These are phyloP conservation scores for Sapajus apella DNA, from an alignment of 2,113 vertebrate genomes.

Conservation along the genomic window DNA sequence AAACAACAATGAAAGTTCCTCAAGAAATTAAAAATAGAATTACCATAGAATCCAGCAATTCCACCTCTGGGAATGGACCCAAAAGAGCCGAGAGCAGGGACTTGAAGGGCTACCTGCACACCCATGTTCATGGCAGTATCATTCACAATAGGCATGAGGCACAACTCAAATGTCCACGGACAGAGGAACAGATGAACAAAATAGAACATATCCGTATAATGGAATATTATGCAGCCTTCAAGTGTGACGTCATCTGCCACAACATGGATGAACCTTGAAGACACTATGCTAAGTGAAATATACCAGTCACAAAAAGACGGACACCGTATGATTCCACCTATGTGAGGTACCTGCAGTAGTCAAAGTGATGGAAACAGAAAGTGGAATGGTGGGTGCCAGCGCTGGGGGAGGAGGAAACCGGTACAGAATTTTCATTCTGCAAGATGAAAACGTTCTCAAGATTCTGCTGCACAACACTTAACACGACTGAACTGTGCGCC, in stretches of 20 bases:
- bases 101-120: not conserved
- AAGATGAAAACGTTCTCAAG: not conserved
- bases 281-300: not conserved
- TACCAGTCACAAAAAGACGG: not conserved
- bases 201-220: fast-evolving
- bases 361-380: not conserved
- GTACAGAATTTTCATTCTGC: not conserved
- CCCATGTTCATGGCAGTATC: fast-evolving
- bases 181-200: fast-evolving
- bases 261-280: fast-evolving
- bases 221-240: not conserved
- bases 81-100: not conserved
- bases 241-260: fast-evolving
- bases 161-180: fast-evolving
- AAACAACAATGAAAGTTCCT: too few relatives aligned
- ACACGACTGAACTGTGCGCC: not conserved
- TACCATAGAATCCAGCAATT: not conserved
- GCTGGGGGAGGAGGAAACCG: too few relatives aligned
- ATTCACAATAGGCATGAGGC: too few relatives aligned
- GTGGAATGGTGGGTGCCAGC: not conserved
- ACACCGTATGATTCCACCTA: fast-evolving
- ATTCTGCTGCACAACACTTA: not conserved
- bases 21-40: not conserved
- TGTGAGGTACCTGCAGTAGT: fast-evolving
- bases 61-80: not conserved